Base-by-base conservation (phyloP, 2,888 invertebrate species). In the Dorcus parallelipipedus region DNA sequence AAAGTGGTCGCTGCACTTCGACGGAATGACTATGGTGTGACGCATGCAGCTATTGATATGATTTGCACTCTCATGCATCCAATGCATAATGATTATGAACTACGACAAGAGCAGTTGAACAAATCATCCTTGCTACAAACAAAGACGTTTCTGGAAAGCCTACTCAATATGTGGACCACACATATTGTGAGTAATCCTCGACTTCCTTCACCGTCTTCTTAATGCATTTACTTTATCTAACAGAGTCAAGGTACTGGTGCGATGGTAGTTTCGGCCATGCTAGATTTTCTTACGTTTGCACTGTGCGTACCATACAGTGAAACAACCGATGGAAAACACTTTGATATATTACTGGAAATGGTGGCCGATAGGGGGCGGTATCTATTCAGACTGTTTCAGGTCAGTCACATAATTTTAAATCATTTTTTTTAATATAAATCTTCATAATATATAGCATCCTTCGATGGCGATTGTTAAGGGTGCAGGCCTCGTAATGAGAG, bases 291-390 rank as follows among this genome's bases (percentile, higher is more conserved):
- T 63, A 99, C 98, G 41, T 99, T 97, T 81, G 91, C 97, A 3
- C 83, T 99, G 43, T 99, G 99, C 80, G 95, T 97, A 63, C 99
- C 99, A 3, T 99, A 98, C 80, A 95, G 96, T 73, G 99, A 99
- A 80, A 99, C 99, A 3, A 99, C 99, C 0, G 96, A 97, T 73
- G 95, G 96, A 52, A 93, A 93, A 73, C 94, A 95, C 75, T 97
- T 97, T 78, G 98, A 99, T 78, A 87, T 87, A 67, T 82, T 98
- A 53, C 79, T 98, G 23, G 94, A 95, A 79, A 88, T 98, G 87
- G 97, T 98, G 1, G 95, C 99, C 3, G 87, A 89, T 53, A 86
- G 93, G 65, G 98, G 98, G 5, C 85, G 97, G 56, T 88, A 90
- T 59, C 81, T 99, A 17, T 99, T 97, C 76, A 90, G 92, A 75